Evolutionary conservation across 2,888 invertebrate genomes (phyloP).

Genomic region (Coelopa pilipes): DNA sequence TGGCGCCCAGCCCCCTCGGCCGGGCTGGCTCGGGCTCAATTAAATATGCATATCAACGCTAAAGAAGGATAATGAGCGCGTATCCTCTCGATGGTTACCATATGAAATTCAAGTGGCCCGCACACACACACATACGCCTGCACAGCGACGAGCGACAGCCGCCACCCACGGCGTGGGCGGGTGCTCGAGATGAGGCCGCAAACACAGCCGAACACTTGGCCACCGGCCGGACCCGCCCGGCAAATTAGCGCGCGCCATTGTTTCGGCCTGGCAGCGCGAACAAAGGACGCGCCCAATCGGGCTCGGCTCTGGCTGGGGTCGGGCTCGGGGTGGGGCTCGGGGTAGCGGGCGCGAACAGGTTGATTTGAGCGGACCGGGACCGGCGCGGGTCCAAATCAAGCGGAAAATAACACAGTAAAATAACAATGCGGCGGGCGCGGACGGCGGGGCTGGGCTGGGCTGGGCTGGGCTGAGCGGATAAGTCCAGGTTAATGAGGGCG

Average conservation of each 20-base stretch:
- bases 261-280: constrained; percentile 20
- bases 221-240: not conserved
- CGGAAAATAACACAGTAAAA: constrained; percentile 62
- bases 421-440: constrained; percentile 47
- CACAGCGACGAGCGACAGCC: no score
- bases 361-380: constrained; percentile 44
- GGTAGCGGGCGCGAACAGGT: constrained; percentile 2
- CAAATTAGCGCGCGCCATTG: constrained; percentile 25
- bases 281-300: constrained; percentile 17
- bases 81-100: constrained; percentile 59
- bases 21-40: constrained; percentile 2
- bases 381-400: constrained; percentile 57
- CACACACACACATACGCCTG: not conserved
- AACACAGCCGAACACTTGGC: constrained; percentile 11
- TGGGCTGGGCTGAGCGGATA: constrained; percentile 38
- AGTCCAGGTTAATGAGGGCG: constrained; percentile 54
- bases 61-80: constrained; percentile 55
- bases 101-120: constrained; percentile 35
- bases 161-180: not conserved
- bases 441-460: constrained; percentile 40
- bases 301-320: no score
- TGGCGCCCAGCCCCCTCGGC: no score
- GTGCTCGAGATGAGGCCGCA: constrained; percentile 17
- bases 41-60: constrained; percentile 49
- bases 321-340: not conserved